These are phyloP conservation scores for Pterocles burchelli DNA, from an alignment of 2,113 vertebrate species.

Conservation along the genomic window DNA sequence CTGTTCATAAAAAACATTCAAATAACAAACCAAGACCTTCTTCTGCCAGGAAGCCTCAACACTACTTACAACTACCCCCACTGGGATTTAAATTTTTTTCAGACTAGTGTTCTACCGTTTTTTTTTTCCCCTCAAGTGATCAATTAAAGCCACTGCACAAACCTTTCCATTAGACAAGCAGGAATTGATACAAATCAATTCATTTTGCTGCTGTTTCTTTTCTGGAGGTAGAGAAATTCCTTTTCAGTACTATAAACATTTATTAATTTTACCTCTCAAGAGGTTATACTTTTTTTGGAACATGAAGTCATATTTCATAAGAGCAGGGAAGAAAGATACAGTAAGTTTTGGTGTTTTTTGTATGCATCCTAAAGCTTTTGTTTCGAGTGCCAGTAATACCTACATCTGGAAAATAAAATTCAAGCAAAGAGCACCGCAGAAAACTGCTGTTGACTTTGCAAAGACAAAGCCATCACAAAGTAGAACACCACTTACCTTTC, in stretches of 20 bases:
- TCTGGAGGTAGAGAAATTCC: background rate
- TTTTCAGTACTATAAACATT: background rate
- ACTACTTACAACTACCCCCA: background rate
- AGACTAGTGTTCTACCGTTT: background rate
- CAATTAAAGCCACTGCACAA: background rate
- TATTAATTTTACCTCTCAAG: background rate
- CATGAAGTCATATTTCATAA: background rate
- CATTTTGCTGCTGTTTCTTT: background rate
- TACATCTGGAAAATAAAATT: background rate
- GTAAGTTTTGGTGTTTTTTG: background rate
- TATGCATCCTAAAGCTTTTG: background rate
- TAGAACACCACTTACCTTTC: slow-evolving; percentile 81
- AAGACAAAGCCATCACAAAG: background rate
- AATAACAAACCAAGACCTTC: background rate
- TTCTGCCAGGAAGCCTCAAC: background rate
- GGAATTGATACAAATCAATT: background rate
- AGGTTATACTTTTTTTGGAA: background rate
- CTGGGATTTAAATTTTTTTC: background rate
- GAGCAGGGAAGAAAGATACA: background rate
- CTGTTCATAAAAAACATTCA: background rate
- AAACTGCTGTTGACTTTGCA: background rate
- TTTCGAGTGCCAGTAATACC: background rate
- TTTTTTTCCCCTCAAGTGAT: background rate
- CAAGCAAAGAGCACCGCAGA: background rate
- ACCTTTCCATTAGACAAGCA: background rate